phyloP scores from a whole-genome alignment of 2,797 vertebrate genomes.

The Bovichtus diacanthus region DNA sequence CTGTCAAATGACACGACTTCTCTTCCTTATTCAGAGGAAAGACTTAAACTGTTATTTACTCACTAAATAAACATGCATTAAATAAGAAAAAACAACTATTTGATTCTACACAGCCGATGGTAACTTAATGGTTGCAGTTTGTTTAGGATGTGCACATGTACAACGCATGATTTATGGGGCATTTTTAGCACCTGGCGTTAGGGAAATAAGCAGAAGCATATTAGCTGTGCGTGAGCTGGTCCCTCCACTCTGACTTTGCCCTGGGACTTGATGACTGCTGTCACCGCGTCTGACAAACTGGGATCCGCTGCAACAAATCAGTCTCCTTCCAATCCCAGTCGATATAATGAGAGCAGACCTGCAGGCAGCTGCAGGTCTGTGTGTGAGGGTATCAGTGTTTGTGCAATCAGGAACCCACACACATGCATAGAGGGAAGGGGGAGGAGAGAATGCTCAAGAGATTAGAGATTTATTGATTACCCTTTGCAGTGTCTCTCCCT shows the following conservation, averaged over 20 bases:
- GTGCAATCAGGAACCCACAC: neutral
- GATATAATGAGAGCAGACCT: constrained; percentile 78
- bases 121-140: constrained; percentile 4
- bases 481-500: constrained; percentile 51
- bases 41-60: constrained; percentile 13
- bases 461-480: constrained; percentile 81
- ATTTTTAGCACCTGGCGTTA: constrained; percentile 44
- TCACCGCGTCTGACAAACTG: constrained; percentile 72
- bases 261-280: constrained; percentile 68
- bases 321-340: constrained; percentile 70
- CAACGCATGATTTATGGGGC: constrained; percentile 43
- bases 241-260: constrained; percentile 58
- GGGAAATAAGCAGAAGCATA: constrained; percentile 65
- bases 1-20: constrained; percentile 23
- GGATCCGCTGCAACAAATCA: constrained; percentile 74
- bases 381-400: constrained; percentile 6
- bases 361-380: constrained; percentile 60
- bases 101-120: neutral
- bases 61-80: constrained; percentile 12
- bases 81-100: constrained; percentile 13
- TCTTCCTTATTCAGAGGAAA: constrained; percentile 2
- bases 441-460: constrained; percentile 70
- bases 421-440: constrained; percentile 35
- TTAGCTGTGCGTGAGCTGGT: constrained; percentile 43
- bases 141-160: constrained; percentile 19